A percentile compares a stretch with the other conserved stretches of the same genome.
phyloP scores from a whole-genome alignment of 2,888 invertebrate genomes.

The Pristionchus japonicus region DNA sequence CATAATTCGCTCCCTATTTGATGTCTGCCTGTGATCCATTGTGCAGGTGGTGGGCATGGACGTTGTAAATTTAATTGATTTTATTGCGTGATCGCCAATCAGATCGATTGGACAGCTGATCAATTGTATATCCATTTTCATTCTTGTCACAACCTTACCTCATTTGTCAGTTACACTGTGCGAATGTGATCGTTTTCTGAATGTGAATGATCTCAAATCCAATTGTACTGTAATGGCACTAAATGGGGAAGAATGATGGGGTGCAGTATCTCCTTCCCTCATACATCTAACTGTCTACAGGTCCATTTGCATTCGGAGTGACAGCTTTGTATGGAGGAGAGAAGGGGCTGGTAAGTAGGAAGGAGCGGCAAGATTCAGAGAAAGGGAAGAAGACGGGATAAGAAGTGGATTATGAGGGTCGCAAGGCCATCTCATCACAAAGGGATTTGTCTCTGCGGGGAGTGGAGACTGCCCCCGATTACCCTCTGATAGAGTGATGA shows the following conservation, averaged over 20 bases:
- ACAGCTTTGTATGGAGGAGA: slow-evolving; percentile 26
- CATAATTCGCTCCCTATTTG: too few relatives aligned
- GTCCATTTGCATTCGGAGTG: slow-evolving; percentile 45
- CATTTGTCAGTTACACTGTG: slow-evolving; percentile 19
- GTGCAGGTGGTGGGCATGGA: background rate
- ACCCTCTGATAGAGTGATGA: slow-evolving; percentile 29
- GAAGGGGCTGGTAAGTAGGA: slow-evolving; percentile 10
- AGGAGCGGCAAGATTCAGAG: slow-evolving; percentile 38
- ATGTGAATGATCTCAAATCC: slow-evolving; percentile 2
- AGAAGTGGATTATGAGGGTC: slow-evolving; percentile 41
- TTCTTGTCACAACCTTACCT: background rate
- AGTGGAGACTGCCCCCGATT: slow-evolving; percentile 32
- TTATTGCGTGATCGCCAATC: slow-evolving; percentile 27
- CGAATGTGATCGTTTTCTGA: slow-evolving; percentile 12
- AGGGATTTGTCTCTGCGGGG: slow-evolving; percentile 41
- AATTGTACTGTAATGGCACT: slow-evolving; percentile 12
- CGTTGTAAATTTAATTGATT: slow-evolving; percentile 9
- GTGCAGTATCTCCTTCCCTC: background rate
- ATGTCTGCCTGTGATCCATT: background rate
- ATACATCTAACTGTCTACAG: slow-evolving; percentile 43
- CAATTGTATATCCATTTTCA: background rate
- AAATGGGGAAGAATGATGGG: too few relatives aligned
- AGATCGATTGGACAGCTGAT: slow-evolving; percentile 16
- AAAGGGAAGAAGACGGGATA: slow-evolving; percentile 31
- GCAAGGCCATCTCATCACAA: slow-evolving; percentile 43